These are phyloP conservation scores for Beris chalybata DNA, from an alignment of 2,888 invertebrate species.

Conservation along the genomic window DNA sequence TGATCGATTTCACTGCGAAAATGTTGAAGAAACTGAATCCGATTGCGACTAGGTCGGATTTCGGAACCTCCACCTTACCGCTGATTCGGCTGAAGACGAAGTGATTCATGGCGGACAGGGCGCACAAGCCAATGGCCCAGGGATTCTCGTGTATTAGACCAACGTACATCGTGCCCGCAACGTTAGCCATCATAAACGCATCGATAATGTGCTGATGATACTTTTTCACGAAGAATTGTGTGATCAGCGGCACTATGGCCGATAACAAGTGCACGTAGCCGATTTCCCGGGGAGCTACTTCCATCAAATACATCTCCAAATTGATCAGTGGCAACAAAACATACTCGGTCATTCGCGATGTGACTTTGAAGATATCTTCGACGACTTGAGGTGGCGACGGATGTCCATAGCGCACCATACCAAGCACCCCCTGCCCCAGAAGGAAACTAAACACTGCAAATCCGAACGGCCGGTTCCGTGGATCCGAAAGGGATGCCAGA, in stretches of 20 bases:
- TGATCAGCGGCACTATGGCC: slow-evolving; percentile 3
- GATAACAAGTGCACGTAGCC: neutral
- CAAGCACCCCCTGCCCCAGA: slow-evolving; percentile 36
- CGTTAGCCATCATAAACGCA: slow-evolving; percentile 20
- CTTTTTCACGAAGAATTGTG: slow-evolving; percentile 4
- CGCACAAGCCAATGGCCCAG: slow-evolving; percentile 33
- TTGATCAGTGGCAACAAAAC: slow-evolving; percentile 39
- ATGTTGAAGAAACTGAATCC: slow-evolving; percentile 32
- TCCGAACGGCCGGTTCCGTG: slow-evolving; percentile 20
- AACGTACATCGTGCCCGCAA: slow-evolving; percentile 26
- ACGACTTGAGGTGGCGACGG: slow-evolving; percentile 1
- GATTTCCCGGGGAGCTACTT: neutral
- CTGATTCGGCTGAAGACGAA: slow-evolving; percentile 23
- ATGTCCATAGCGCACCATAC: slow-evolving; percentile 33
- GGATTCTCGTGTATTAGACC: slow-evolving; percentile 25
- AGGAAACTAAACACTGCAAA: slow-evolving; percentile 36
- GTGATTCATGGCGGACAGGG: slow-evolving; percentile 31
- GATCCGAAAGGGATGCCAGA: slow-evolving; percentile 10
- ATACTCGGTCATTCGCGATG: slow-evolving; percentile 38
- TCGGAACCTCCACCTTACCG: slow-evolving; percentile 21
- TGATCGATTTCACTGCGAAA: slow-evolving; percentile 13
- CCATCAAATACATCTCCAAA: slow-evolving; percentile 36
- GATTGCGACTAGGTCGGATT: slow-evolving; percentile 29
- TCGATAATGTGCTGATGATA: slow-evolving; percentile 6
- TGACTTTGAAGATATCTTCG: slow-evolving; percentile 5